Evolutionary conservation across 2,113 vertebrate genomes (phyloP), one percentile per base, ranked within the genome.

Genomic region (Pungitius pungitius): DNA sequence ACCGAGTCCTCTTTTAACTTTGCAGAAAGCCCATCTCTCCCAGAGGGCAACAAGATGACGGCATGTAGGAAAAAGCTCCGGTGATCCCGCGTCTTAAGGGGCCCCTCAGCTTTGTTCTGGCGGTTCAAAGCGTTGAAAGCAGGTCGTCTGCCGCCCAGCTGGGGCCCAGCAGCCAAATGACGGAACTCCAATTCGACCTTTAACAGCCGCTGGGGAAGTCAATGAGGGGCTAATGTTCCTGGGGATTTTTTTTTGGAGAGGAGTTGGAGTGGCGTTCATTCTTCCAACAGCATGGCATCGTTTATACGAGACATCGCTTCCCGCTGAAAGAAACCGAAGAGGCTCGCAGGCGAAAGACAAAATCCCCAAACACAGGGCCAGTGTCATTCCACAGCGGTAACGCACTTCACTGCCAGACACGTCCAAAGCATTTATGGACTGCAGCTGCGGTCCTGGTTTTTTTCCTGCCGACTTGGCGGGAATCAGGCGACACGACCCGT

Each of bases 111-210:
- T 64, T 75, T 43, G 4, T 83, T 91, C 88, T 90, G 75, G 87
- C 57, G 75, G 85, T 81, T 86, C 72, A 85, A 85, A 86, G 82
- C 78, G 85, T 86, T 3, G 40, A 77, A 63, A n/a, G n/a, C n/a
- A n/a, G n/a, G n/a, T n/a, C n/a, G n/a, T n/a, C n/a, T n/a, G n/a
- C n/a, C n/a, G n/a, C n/a, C n/a, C n/a, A n/a, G n/a, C n/a, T n/a
- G n/a, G n/a, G n/a, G n/a, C n/a, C n/a, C n/a, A n/a, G 75, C 65
- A 87, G 74, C 87, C 89, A 93, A n/a, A 90, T 88, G 80, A 81
- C 56, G 75, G 18, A 8, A 67, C 90, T 84, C 57, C 87, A 83
- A 66, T 84, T 91, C 70, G 87, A 88, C 86, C 90, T 90, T 92
- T 92, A 82, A 86, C 85, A 86, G 85, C 73, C 60, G 54, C 55